phyloP scores from a whole-genome alignment of 2,888 invertebrate species.

The Eledona agricola region DNA sequence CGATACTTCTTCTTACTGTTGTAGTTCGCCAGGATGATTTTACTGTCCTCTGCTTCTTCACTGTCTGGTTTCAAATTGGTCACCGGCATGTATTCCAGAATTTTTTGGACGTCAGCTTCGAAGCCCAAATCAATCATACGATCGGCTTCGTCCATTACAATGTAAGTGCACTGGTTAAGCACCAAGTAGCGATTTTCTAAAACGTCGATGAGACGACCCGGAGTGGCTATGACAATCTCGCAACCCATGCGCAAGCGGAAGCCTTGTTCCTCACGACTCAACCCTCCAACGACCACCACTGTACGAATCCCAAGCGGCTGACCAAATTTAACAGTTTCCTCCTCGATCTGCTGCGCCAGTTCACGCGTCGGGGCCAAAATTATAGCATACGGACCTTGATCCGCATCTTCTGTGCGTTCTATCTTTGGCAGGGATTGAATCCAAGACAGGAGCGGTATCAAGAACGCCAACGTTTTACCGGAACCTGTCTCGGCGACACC shows the following conservation, averaged over 20 bases:
- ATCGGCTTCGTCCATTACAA: slow-evolving; percentile 96
- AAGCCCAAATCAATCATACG: slow-evolving; percentile 99
- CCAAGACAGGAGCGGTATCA: slow-evolving; percentile 97
- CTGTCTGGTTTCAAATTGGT: slow-evolving; percentile 97
- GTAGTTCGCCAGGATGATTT: slow-evolving; percentile 87
- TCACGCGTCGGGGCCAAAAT: slow-evolving; percentile 99
- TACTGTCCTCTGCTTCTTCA: slow-evolving; percentile 93
- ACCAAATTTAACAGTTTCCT: slow-evolving; percentile 98
- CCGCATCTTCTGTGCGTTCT: slow-evolving; percentile 88
- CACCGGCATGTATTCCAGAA: slow-evolving; percentile 97
- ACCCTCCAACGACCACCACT: slow-evolving; percentile 96
- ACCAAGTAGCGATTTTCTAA: slow-evolving; percentile 95
- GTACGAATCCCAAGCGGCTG: slow-evolving; percentile 89
- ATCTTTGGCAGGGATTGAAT: slow-evolving; percentile 97
- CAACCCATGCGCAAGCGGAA: slow-evolving; percentile 96
- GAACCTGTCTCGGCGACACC: slow-evolving; percentile 98
- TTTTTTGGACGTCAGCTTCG: slow-evolving; percentile 97
- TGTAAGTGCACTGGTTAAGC: slow-evolving; percentile 96
- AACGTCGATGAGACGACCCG: slow-evolving; percentile 98
- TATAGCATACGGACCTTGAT: slow-evolving; percentile 98
- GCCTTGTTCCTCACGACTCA: slow-evolving; percentile 98
- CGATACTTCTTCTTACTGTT: slow-evolving; percentile 95
- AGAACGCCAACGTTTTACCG: slow-evolving; percentile 98
- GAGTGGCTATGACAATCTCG: slow-evolving; percentile 99
- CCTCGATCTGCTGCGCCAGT: slow-evolving; percentile 98